Conservation (phyloP, 2,113 vertebrate genomes). For the Nycticryphes semicollaris region DNA sequence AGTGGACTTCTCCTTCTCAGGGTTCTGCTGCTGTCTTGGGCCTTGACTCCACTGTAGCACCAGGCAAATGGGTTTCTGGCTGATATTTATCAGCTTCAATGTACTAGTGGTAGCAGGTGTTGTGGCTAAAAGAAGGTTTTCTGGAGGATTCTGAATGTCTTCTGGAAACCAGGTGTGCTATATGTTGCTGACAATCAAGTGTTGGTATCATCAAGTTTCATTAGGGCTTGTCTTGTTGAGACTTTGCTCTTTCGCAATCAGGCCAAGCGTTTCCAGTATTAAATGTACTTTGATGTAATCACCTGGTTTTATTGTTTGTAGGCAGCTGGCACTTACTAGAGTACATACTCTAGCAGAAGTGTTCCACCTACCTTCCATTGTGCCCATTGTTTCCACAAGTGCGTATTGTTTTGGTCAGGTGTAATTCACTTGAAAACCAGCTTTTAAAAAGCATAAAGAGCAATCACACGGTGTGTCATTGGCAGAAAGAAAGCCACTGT, state of each 20-base stretch:
- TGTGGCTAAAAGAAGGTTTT: background rate
- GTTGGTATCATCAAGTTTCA: background rate
- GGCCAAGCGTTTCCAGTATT: background rate
- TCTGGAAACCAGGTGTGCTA: background rate
- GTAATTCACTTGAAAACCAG: background rate
- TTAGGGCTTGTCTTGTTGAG: background rate
- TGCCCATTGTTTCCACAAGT: background rate
- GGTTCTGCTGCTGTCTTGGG: background rate
- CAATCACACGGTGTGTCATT: background rate
- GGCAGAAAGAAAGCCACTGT: background rate
- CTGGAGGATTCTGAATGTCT: background rate
- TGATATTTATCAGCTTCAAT: background rate
- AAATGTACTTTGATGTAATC: background rate
- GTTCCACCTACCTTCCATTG: background rate
- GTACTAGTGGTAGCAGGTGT: fast-evolving
- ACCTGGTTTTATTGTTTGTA: background rate
- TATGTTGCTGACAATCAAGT: background rate
- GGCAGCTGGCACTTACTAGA: background rate
- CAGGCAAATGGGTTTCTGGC: background rate
- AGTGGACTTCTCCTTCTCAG: background rate
- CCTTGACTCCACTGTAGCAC: background rate
- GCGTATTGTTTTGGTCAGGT: background rate
- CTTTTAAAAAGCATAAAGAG: background rate
- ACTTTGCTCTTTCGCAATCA: background rate
- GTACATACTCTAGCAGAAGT: background rate